Evolutionary conservation across 2,888 invertebrate genomes (phyloP).

Genomic region (Rotaria macrura): DNA sequence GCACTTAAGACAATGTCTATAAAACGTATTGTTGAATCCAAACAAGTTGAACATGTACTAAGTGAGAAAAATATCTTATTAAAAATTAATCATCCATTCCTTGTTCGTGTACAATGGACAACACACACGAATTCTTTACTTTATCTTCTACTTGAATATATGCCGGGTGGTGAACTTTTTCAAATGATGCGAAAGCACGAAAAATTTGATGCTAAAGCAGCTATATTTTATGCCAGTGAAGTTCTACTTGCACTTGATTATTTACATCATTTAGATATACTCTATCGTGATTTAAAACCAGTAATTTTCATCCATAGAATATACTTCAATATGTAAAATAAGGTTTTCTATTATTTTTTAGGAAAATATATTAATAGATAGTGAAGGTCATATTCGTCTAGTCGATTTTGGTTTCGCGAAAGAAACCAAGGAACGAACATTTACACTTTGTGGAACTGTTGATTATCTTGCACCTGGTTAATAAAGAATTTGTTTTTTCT

Average conservation of each 20-base stretch:
- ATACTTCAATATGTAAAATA: slow-evolving; percentile 59
- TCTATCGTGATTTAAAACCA: slow-evolving; percentile 42
- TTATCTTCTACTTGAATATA: slow-evolving; percentile 93
- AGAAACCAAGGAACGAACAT: slow-evolving; percentile 29
- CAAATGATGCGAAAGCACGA: slow-evolving; percentile 84
- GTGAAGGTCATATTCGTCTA: slow-evolving; percentile 27
- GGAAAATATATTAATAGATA: slow-evolving; percentile 32
- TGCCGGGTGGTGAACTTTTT: slow-evolving; percentile 85
- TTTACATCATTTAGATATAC: slow-evolving; percentile 60
- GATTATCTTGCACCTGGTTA: slow-evolving; percentile 33
- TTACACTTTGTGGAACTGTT: slow-evolving; percentile 30
- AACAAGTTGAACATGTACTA: slow-evolving; percentile 87
- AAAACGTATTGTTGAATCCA: slow-evolving; percentile 69
- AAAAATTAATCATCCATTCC: slow-evolving; percentile 73
- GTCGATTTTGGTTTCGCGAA: slow-evolving; percentile 34
- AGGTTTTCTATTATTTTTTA: neutral
- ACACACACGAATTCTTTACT: slow-evolving; percentile 77
- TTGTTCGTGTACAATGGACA: slow-evolving; percentile 69
- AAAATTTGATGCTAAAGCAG: slow-evolving; percentile 64
- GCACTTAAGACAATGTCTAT: slow-evolving; percentile 83
- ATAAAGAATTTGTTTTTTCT: neutral
- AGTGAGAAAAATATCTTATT: slow-evolving; percentile 76
- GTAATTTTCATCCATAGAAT: no score
- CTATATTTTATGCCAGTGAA: slow-evolving; percentile 84
- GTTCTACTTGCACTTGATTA: slow-evolving; percentile 86